Conservation (phyloP, 2,888 invertebrate genomes). For the Ochropleura plecta region DNA sequence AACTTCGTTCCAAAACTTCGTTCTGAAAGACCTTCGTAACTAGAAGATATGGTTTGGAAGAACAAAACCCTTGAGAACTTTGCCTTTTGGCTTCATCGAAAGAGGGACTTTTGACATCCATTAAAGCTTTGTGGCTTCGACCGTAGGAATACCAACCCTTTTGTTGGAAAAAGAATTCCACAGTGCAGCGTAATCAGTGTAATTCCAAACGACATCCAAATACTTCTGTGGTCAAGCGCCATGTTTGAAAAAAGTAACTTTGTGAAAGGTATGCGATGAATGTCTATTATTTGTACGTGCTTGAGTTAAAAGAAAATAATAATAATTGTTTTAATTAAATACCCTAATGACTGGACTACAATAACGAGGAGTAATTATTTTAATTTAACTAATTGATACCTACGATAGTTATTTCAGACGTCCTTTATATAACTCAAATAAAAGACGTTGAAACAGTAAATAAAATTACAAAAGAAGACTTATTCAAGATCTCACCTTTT, state of each 20-base stretch:
- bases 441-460: neutral
- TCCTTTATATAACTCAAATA: neutral
- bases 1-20: too few species aligned
- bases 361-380: conserved; percentile 1
- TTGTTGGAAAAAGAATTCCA: conserved; percentile 15
- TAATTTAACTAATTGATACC: neutral
- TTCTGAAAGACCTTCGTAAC: too few species aligned
- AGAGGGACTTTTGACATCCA: too few species aligned
- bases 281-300: neutral
- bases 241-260: conserved; percentile 17
- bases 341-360: neutral
- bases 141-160: conserved; percentile 14
- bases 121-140: neutral
- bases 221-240: conserved; percentile 31
- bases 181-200: conserved; percentile 8
- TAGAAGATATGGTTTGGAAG: too few species aligned
- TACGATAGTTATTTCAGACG: neutral
- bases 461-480: conserved; percentile 16
- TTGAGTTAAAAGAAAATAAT: conserved; percentile 15
- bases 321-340: neutral
- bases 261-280: conserved; percentile 11
- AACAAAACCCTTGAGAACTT: too few species aligned
- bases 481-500: conserved; percentile 22
- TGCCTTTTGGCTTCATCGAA: too few species aligned
- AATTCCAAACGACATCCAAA: conserved; percentile 29